These are phyloP conservation scores for Oophaga pumilio DNA, from an alignment of 2,113 vertebrate species.

Conservation along the genomic window DNA sequence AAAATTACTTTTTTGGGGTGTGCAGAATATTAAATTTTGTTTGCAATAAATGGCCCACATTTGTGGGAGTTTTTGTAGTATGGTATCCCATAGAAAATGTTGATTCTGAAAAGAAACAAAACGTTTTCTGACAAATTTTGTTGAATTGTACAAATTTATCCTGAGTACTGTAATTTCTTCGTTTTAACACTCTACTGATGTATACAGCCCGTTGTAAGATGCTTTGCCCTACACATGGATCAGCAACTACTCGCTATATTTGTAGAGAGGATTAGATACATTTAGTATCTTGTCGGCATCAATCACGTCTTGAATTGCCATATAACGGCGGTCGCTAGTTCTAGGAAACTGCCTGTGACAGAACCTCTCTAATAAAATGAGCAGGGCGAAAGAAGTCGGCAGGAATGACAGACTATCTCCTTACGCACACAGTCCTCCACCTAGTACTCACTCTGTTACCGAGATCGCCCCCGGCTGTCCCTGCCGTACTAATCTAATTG, in stretches of 20 bases:
- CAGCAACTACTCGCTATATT: background rate
- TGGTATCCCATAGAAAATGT: no score
- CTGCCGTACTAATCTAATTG: conserved; percentile 83
- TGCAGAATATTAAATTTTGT: no score
- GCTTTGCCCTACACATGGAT: no score
- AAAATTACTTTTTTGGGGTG: no score
- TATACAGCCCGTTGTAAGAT: no score
- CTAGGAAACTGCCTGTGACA: conserved; percentile 79
- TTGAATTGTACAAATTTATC: no score
- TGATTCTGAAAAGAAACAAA: no score
- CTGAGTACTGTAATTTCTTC: no score
- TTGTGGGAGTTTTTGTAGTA: no score
- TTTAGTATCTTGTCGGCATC: background rate
- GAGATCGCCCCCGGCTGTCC: conserved; percentile 84
- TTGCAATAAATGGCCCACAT: no score
- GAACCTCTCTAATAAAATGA: conserved; percentile 65
- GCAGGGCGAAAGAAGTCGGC: conserved; percentile 20
- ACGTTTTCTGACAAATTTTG: no score
- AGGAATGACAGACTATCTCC: conserved; percentile 82
- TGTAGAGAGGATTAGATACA: background rate
- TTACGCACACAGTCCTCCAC: conserved; percentile 81
- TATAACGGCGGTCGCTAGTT: conserved; percentile 4
- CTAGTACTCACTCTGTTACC: conserved; percentile 81
- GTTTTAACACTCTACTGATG: no score
- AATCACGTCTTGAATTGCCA: conserved; percentile 14